Evolutionary conservation across 2,888 invertebrate genomes (phyloP), one percentile per base, ranked within the genome.

Genomic region (Muschampia plurimacula): DNA sequence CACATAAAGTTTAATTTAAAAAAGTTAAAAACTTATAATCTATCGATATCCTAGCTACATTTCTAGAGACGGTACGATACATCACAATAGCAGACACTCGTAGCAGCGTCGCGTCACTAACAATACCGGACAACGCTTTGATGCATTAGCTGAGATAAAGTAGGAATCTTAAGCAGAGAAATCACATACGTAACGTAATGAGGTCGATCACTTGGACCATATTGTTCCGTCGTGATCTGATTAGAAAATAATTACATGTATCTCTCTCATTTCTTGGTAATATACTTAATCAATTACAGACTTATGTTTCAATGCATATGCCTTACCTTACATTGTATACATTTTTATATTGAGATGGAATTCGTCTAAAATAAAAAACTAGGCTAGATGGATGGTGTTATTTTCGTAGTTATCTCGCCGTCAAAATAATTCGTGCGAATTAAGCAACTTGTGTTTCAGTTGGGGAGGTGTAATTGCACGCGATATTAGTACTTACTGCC

Each of bases 121-220:
- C 92, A 91, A 90, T 90, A 88, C 88, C 87, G 89, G 91, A 92
- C 91, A 57, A 90, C 88, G 86, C 85, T 87, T 92, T 93, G 93
- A 93, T 93, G 92, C 91, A 92, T 92, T 89, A 88, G 90, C 81
- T 83, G 88, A 57, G 93, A 92, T 93, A 92, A 88, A 86, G 84
- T 87, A 83, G 66, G 66, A 66, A 72, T 72, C 71, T 67, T 67
- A 67, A 67, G 89, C 76, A 76, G 80, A 88, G 93, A 93, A 92
- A 92, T 91, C 92, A 93, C 86, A 92, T 88, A 85, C 88, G 88
- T 15, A 65, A 70, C 67, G 49, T 75, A 74, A 77, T 74, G 83
- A 84, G 86, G 83, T 81, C 85, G 77, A 79, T 76, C 46, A 75
- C 75, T 75, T 75, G 76, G 77, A 69, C 79, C 44, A 83, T 78